Percentiles rank a stretch among this genome's conserved stretches.
phyloP scores from a whole-genome alignment of 2,113 vertebrate species.

The Carassius gibelio region DNA sequence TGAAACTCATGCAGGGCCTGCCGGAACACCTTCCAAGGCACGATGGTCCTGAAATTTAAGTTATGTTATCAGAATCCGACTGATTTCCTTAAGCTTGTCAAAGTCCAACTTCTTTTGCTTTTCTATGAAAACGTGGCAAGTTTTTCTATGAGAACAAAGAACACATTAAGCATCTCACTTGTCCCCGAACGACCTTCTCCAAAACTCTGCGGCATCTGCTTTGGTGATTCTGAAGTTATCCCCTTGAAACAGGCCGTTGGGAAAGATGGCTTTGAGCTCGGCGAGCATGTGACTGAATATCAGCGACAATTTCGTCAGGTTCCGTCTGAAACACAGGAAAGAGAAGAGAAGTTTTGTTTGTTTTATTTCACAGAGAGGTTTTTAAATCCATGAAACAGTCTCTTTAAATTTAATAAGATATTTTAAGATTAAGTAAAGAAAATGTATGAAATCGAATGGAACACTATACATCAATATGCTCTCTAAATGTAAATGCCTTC shows the following conservation, averaged over 20 bases:
- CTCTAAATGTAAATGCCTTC: too few relatives aligned
- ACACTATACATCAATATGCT: too few relatives aligned
- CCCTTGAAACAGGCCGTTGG: constrained; percentile 93
- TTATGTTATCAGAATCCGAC: not conserved
- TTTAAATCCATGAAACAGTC: too few relatives aligned
- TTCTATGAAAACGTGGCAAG: not conserved
- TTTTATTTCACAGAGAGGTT: not conserved
- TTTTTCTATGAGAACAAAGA: constrained; percentile 20
- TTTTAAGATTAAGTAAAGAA: too few relatives aligned
- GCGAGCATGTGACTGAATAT: constrained; percentile 99
- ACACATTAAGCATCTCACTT: constrained; percentile 80
- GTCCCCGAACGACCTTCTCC: constrained; percentile 96
- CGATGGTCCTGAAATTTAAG: constrained; percentile 84
- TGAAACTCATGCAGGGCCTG: constrained; percentile 96
- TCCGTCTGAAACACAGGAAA: constrained; percentile 75
- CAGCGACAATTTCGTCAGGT: constrained; percentile 94
- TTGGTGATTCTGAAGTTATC: constrained; percentile 98
- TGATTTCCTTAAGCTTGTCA: not conserved
- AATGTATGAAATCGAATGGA: too few relatives aligned
- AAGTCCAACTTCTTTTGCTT: not conserved
- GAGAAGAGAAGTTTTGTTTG: not conserved
- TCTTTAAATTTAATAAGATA: not conserved
- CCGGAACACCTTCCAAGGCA: constrained; percentile 97
- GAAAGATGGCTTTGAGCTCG: constrained; percentile 97
- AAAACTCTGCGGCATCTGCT: constrained; percentile 97